These are phyloP conservation scores for Aphrophora alni DNA, from an alignment of 2,888 invertebrate genomes.

Conservation along the genomic window DNA sequence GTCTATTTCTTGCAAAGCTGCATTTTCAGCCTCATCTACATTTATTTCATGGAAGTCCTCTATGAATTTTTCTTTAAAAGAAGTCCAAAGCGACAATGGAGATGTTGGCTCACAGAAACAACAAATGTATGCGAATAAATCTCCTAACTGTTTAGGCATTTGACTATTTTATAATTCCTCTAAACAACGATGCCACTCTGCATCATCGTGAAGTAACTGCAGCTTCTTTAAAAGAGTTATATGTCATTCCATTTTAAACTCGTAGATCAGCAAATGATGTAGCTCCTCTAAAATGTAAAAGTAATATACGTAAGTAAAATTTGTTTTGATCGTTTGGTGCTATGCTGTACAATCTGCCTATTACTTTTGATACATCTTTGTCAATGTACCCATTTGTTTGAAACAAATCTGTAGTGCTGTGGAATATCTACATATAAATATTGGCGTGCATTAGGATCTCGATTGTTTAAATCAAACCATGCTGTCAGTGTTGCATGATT, in stretches of 20 bases:
- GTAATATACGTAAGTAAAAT: slow-evolving; percentile 30
- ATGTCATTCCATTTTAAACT: background rate
- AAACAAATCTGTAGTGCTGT: slow-evolving; percentile 10
- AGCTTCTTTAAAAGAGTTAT: slow-evolving; percentile 4
- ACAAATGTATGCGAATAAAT: slow-evolving; percentile 31
- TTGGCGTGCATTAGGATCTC: background rate
- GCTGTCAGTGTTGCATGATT: slow-evolving; percentile 33
- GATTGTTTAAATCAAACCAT: slow-evolving; percentile 24
- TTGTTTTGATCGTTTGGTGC: slow-evolving; percentile 16
- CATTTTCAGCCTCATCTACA: background rate
- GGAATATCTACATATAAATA: slow-evolving; percentile 29
- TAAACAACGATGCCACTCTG: slow-evolving; percentile 23
- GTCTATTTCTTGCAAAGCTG: background rate
- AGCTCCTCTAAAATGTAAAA: slow-evolving; percentile 27
- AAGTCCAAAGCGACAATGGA: background rate
- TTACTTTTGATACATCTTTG: background rate
- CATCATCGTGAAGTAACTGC: slow-evolving; percentile 35
- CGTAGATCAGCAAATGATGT: slow-evolving; percentile 30
- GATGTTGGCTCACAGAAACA: slow-evolving; percentile 23
- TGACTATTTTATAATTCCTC: slow-evolving; percentile 10
- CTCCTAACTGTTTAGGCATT: slow-evolving; percentile 25
- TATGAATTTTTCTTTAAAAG: slow-evolving; percentile 15
- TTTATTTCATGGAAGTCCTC: background rate
- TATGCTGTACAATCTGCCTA: slow-evolving; percentile 36
- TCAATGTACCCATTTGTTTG: background rate